Evolutionary conservation across 1,140 invertebrate species (phyloP).

Genomic region (Danaus melanippus): DNA sequence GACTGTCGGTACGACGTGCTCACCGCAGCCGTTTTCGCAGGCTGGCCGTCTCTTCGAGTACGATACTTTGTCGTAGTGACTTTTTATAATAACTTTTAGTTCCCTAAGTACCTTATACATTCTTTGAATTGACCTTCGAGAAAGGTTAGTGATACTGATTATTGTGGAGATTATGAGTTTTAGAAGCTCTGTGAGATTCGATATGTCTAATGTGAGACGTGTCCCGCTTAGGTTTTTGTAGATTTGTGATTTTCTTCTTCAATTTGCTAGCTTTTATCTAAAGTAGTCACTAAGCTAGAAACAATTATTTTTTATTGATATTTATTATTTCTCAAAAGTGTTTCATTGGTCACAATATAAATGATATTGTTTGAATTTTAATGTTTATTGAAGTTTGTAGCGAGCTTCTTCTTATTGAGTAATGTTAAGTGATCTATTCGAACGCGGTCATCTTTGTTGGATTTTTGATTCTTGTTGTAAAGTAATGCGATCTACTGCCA

Average conservation of each 20-base stretch:
- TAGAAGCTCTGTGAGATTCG: constrained; percentile 40
- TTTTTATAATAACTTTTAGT: constrained; percentile 57
- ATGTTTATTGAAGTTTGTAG: constrained; percentile 3
- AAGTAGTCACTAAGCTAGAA: constrained; percentile 63
- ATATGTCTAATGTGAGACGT: constrained; percentile 32
- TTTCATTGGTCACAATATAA: constrained; percentile 44
- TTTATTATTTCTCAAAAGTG: constrained; percentile 37
- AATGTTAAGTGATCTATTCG: too few species aligned
- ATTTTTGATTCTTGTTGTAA: too few species aligned
- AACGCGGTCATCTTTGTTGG: too few species aligned
- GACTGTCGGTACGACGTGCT: too few species aligned
- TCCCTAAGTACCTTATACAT: constrained; percentile 68
- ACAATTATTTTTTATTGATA: constrained; percentile 40
- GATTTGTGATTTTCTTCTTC: constrained; percentile 63
- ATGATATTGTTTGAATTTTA: constrained; percentile 5
- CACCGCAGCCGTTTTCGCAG: not conserved
- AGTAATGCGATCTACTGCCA: too few species aligned
- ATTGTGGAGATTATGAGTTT: constrained; percentile 51
- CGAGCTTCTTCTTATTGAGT: constrained; percentile 10
- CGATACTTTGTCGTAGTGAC: constrained; percentile 41
- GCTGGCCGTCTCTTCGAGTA: constrained; percentile 32
- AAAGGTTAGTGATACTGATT: constrained; percentile 70
- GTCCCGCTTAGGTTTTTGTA: constrained; percentile 43
- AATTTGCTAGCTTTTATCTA: constrained; percentile 62
- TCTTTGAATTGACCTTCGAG: constrained; percentile 69